A percentile compares a stretch with the other conserved stretches of the same genome.
Evolutionary conservation across 2,888 invertebrate genomes (phyloP).

Genomic region (Lepeophtheirus nordmannii): DNA sequence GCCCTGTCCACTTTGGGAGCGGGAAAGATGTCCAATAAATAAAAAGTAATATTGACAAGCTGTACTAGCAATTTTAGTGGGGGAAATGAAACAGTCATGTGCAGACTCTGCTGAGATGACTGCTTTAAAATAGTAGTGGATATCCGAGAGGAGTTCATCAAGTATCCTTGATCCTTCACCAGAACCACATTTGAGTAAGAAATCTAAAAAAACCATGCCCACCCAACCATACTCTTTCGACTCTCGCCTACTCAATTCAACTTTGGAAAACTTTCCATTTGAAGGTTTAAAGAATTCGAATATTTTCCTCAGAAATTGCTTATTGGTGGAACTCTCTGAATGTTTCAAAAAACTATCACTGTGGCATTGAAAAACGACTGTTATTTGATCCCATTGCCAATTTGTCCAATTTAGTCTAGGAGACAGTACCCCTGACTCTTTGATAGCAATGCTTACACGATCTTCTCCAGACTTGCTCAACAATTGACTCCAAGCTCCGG

Average conservation of each 20-base stretch:
- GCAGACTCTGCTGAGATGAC: constrained; percentile 46
- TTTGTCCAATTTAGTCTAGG: constrained; percentile 31
- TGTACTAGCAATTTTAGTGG: constrained; percentile 68
- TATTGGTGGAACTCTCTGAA: constrained; percentile 49
- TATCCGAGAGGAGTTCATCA: constrained; percentile 61
- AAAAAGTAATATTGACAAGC: constrained; percentile 89
- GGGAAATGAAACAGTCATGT: constrained; percentile 72
- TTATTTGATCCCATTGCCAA: constrained; percentile 88
- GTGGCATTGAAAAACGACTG: constrained; percentile 46
- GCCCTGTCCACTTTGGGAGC: constrained; percentile 3
- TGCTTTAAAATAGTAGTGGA: constrained; percentile 49
- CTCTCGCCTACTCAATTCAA: constrained; percentile 49
- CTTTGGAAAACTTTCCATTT: constrained; percentile 67
- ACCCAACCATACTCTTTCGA: constrained; percentile 31
- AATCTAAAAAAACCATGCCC: constrained; percentile 52
- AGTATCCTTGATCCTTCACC: constrained; percentile 51
- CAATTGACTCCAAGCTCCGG: constrained; percentile 3
- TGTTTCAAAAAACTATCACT: constrained; percentile 40
- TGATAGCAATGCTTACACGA: background rate
- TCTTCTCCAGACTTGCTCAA: constrained; percentile 3
- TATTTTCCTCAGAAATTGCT: constrained; percentile 54
- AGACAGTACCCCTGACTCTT: background rate
- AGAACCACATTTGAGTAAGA: constrained; percentile 32
- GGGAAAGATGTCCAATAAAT: constrained; percentile 37
- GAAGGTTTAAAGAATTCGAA: constrained; percentile 73